Percentiles rank a stretch among this genome's conserved stretches.
Evolutionary conservation across 92 coral and sea anemone species (phyloP).

Genomic region (Virgularia gustaviana): DNA sequence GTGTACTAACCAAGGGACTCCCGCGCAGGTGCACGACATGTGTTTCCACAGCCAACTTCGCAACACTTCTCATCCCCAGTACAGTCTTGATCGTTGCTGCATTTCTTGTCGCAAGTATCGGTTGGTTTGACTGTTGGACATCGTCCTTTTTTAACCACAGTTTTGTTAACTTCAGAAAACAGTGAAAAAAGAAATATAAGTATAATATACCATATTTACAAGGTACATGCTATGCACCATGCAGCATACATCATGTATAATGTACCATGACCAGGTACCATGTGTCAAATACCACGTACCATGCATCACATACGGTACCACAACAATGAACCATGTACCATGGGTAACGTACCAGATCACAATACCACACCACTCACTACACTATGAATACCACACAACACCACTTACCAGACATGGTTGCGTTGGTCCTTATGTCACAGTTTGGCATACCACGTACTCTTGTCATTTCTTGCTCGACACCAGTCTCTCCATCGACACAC

Average conservation of each 20-base stretch:
- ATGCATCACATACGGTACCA: too few relatives aligned
- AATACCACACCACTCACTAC: too few relatives aligned
- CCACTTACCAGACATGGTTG: constrained; percentile 16
- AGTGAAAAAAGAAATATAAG: neutral
- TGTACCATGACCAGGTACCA: too few relatives aligned
- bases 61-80: constrained; percentile 74
- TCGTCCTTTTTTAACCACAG: constrained; percentile 68
- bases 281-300: too few relatives aligned
- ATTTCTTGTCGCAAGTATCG: constrained; percentile 54
- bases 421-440: constrained; percentile 45
- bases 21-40: constrained; percentile 63
- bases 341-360: too few relatives aligned
- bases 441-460: constrained; percentile 70
- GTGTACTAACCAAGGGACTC: constrained; percentile 14
- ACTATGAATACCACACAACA: neutral
- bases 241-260: too few relatives aligned
- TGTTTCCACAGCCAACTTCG: constrained; percentile 72
- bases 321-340: too few relatives aligned
- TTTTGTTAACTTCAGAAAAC: constrained; percentile 1
- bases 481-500: constrained; percentile 70
- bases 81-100: constrained; percentile 68
- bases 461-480: constrained; percentile 65
- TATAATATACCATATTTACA: too few relatives aligned
- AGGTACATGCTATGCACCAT: too few relatives aligned
- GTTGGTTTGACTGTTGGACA: constrained; percentile 60